Evolutionary conservation across 2,797 vertebrate genomes (phyloP).

Genomic region (Aulostomus chinensis): DNA sequence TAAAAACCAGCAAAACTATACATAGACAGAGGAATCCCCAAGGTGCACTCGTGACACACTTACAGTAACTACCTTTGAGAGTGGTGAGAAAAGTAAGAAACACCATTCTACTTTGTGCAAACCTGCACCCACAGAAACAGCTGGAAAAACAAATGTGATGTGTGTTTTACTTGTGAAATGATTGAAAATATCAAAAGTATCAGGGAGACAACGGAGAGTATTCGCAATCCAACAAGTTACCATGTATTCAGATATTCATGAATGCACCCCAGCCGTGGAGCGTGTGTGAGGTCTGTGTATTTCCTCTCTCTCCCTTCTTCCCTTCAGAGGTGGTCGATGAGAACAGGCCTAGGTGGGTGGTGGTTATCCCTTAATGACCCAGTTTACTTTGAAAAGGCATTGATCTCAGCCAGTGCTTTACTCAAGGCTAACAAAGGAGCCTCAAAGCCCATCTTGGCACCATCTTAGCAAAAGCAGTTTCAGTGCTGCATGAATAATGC

Average conservation of each 20-base stretch:
- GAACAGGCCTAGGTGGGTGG: constrained; percentile 70
- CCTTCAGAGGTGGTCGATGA: constrained; percentile 69
- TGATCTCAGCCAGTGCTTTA: constrained; percentile 62
- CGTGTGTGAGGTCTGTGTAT: constrained; percentile 39
- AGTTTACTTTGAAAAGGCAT: constrained; percentile 76
- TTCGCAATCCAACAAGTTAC: too few relatives aligned
- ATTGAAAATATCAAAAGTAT: too few relatives aligned
- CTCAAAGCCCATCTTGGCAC: constrained; percentile 50
- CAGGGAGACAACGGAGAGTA: too few relatives aligned
- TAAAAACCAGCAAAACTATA: constrained; percentile 25
- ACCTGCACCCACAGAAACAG: too few relatives aligned
- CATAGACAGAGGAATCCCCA: constrained; percentile 32
- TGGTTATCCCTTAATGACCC: constrained; percentile 76
- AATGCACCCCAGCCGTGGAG: too few relatives aligned
- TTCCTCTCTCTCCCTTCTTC: constrained; percentile 43
- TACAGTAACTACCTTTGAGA: too few relatives aligned
- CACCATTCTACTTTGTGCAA: too few relatives aligned
- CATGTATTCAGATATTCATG: too few relatives aligned
- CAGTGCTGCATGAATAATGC: constrained; percentile 27
- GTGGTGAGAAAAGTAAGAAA: too few relatives aligned
- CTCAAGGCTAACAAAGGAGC: constrained; percentile 58
- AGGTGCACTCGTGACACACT: constrained; percentile 52
- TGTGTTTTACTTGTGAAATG: too few relatives aligned
- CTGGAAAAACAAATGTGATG: too few relatives aligned
- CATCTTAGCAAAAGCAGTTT: constrained; percentile 19